Conservation (phyloP, 2,888 invertebrate species). For the Uloborus plumipes region DNA sequence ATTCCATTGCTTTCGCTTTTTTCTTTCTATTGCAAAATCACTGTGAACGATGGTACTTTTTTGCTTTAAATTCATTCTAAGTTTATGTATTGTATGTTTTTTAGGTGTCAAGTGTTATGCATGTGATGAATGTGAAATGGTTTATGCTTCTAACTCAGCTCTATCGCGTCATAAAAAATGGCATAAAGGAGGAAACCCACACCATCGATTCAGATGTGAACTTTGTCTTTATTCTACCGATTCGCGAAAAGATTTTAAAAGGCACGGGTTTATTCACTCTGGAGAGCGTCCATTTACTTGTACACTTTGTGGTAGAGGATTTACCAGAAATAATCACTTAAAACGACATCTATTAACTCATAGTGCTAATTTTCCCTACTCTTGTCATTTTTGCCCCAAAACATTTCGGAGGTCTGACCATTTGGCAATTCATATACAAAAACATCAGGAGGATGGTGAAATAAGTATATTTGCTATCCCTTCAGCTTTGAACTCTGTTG, state of each 20-base stretch:
- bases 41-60: neutral
- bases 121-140: constrained; percentile 60
- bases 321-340: constrained; percentile 57
- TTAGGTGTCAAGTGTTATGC: constrained; percentile 37
- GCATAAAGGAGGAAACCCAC: constrained; percentile 50
- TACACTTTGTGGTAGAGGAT: constrained; percentile 47
- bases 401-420: constrained; percentile 53
- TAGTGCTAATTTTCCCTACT: constrained; percentile 35
- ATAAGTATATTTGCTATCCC: constrained; percentile 43
- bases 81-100: neutral
- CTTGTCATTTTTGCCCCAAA: constrained; percentile 38
- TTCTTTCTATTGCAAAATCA: too few species aligned
- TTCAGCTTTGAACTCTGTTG: neutral
- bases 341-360: constrained; percentile 56
- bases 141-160: constrained; percentile 58
- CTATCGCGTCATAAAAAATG: constrained; percentile 56
- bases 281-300: constrained; percentile 56
- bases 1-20: too few species aligned
- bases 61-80: neutral
- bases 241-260: constrained; percentile 50
- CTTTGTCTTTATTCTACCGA: constrained; percentile 54
- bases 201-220: constrained; percentile 49
- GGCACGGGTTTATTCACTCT: constrained; percentile 55
- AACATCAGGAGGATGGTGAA: constrained; percentile 40
- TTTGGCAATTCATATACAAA: constrained; percentile 43